Evolutionary conservation across 1,140 invertebrate species (phyloP).

Genomic region (Trichogramma pretiosum): DNA sequence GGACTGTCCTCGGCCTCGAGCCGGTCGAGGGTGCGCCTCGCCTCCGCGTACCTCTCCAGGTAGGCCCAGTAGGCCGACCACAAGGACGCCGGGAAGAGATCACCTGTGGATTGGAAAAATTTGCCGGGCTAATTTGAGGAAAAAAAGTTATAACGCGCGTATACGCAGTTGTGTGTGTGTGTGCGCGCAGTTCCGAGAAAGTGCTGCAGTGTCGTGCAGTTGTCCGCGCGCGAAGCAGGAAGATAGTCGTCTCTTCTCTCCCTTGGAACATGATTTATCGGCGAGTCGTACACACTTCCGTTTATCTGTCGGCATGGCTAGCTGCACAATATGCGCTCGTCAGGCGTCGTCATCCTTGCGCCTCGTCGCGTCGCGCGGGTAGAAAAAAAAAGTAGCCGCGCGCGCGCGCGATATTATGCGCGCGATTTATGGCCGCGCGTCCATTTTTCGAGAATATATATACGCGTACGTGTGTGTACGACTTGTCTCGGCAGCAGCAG

Average conservation of each 20-base stretch:
- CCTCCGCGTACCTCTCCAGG: constrained; percentile 39
- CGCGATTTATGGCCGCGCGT: background rate
- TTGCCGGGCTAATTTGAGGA: no score
- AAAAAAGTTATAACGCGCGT: no score
- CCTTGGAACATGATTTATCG: constrained; percentile 24
- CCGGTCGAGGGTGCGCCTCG: constrained; percentile 38
- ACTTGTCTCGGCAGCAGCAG: no score
- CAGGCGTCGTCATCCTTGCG: constrained; percentile 1
- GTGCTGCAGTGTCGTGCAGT: no score
- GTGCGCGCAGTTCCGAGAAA: no score
- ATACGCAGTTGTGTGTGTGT: no score
- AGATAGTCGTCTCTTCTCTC: no score
- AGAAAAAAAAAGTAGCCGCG: background rate
- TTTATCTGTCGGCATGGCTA: constrained; percentile 10
- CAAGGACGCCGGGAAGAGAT: constrained; percentile 41
- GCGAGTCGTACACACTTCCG: constrained; percentile 14
- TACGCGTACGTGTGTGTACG: no score
- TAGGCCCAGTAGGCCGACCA: constrained; percentile 43
- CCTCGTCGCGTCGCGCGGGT: background rate
- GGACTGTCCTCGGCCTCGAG: constrained; percentile 36
- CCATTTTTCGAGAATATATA: background rate
- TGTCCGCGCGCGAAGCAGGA: background rate
- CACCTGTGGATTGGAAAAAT: no score
- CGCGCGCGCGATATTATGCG: constrained; percentile 6
- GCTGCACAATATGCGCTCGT: no score